Base-by-base conservation (phyloP, 2,888 invertebrate species). In the Drosophila neotestacea region DNA sequence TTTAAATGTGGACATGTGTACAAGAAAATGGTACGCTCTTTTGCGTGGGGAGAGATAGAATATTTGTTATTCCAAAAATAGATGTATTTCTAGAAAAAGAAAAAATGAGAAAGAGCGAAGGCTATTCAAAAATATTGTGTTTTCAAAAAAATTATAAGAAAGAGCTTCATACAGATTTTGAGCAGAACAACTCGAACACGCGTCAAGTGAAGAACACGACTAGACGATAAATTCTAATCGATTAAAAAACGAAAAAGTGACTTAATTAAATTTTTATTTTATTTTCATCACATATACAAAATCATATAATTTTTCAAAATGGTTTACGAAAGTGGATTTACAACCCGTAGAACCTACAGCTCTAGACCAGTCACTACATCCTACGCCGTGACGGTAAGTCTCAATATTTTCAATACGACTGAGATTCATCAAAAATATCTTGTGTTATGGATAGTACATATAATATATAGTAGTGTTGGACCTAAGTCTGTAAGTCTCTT, bases 291-390 rank as follows among this genome's bases (percentile, higher is more conserved):
- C 46, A 77, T 55, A 59, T 38, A 36, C 41, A 28, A 28, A 61
- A 46, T 36, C n/a, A 51, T 27, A 28, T 28, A 64, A 38, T 32
- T 42, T 64, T 64, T 68, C 63, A 95, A 94, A 93, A 97, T 97
- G 97, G 97, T 97, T 94, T 97, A 97, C 96, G 96, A 97, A 94
- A 96, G 96, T 94, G 97, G 97, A 94, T 97, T 96, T 93, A 97
- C 97, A 91, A 96, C 96, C 93, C 96, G 97, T 94, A 95, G 97
- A 94, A 96, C 96, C 82, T 96, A 95, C 92, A 94, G 95, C 93
- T 85, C 90, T 67, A 94, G 96, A 93, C 95, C 95, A 71, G 94
- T 94, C 79, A 92, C 94, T 77, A 94, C 95, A 88, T 95, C 95
- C 91, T 96, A 96, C 94, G 95, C 95, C 92, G 94, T 96, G 93